Conservation (phyloP, 2,113 vertebrate species). For the Polyodon spathula region DNA sequence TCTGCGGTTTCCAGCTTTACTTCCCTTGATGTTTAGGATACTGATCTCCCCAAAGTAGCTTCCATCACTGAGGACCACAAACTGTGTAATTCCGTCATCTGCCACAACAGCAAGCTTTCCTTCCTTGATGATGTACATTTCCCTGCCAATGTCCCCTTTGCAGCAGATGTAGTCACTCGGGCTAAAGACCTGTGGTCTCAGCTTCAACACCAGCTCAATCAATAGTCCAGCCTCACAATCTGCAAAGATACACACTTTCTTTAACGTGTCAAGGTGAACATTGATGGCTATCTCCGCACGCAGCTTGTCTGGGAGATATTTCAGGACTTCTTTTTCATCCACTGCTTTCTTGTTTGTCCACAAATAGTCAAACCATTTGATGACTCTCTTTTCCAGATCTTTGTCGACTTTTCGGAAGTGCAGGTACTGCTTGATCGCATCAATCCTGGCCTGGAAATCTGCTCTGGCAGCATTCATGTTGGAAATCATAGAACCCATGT, state of each 20-base stretch:
- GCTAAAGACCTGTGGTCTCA: conserved; percentile 94
- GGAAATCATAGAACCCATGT: conserved; percentile 96
- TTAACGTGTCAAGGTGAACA: conserved; percentile 89
- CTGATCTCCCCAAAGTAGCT: conserved; percentile 97
- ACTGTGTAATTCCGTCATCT: conserved; percentile 86
- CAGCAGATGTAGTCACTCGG: conserved; percentile 95
- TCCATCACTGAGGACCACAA: conserved; percentile 86
- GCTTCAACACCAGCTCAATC: conserved; percentile 90
- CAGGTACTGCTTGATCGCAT: conserved; percentile 97
- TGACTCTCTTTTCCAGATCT: conserved; percentile 91
- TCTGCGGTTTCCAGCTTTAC: conserved; percentile 87
- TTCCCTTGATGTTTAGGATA: conserved; percentile 94
- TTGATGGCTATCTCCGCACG: conserved; percentile 93
- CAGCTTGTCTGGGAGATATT: conserved; percentile 87
- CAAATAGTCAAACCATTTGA: conserved; percentile 96
- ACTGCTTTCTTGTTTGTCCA: conserved; percentile 98
- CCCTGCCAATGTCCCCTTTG: conserved; percentile 92
- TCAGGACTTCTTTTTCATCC: conserved; percentile 86
- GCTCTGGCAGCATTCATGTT: conserved; percentile 96
- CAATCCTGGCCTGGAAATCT: conserved; percentile 85
- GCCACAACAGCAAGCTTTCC: conserved; percentile 90
- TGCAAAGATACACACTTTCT: conserved; percentile 92
- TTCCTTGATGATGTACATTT: conserved; percentile 99
- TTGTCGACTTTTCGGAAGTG: conserved; percentile 88
- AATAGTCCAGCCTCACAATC: conserved; percentile 93